These are phyloP conservation scores for Drosophila subpulchrella DNA, from an alignment of 1,140 invertebrate species.

Conservation along the genomic window DNA sequence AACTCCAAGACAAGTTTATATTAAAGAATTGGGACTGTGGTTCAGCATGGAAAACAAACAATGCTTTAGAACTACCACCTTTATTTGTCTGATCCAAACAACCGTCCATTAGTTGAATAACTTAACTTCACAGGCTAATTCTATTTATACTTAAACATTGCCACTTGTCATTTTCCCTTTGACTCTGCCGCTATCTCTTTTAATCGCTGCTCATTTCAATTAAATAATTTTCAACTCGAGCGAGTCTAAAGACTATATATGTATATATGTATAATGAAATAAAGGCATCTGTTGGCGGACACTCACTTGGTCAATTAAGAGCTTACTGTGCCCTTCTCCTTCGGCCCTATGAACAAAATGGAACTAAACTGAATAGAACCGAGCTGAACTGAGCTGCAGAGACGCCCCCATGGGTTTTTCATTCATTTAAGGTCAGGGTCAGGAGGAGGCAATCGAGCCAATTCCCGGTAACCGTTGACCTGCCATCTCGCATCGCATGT, in stretches of 20 bases:
- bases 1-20: background rate
- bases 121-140: background rate
- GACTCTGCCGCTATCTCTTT: slow-evolving; percentile 25
- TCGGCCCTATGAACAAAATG: no score
- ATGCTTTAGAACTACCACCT: background rate
- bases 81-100: background rate
- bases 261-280: slow-evolving; percentile 4
- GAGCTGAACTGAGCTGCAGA: background rate
- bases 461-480: slow-evolving; percentile 36
- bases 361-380: no score
- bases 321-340: slow-evolving; percentile 3
- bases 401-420: slow-evolving; percentile 13
- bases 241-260: background rate
- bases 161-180: slow-evolving; percentile 17
- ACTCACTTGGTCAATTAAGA: slow-evolving; percentile 21
- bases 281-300: slow-evolving; percentile 23
- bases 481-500: slow-evolving; percentile 21
- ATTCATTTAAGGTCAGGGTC: slow-evolving; percentile 25
- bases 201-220: slow-evolving; percentile 40
- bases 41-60: background rate
- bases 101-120: background rate
- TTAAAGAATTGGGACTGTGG: background rate
- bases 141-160: background rate
- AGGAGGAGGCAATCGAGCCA: slow-evolving; percentile 14
- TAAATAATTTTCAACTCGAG: slow-evolving; percentile 35